Evolutionary conservation across 2,113 vertebrate genomes (phyloP), one percentile per base, ranked within the genome.

Genomic region (Ammodytes dubius): DNA sequence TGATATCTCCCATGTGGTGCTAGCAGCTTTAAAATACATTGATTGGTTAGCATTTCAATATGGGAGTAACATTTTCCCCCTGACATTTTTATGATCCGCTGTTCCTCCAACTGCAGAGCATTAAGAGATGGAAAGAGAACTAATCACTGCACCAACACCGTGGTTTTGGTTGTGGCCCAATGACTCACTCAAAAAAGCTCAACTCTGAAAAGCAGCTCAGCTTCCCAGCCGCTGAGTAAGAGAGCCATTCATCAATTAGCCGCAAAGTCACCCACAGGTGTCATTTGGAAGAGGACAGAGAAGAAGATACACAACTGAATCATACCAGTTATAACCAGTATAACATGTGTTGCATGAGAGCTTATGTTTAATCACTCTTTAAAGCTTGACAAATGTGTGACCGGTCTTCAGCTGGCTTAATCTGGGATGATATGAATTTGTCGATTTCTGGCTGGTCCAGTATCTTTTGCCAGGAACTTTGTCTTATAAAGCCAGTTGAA

Each of bases 121-220:
- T 91, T 91, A 91, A 27, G 81, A 43, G 60, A 81, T 86, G 90
- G 90, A 92, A 93, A 90, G 77, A 89, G 73, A 83, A 78, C 79
- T 80, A 85, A 92, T 91, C 77, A 82, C 70, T 75, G 68, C 73
- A 82, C 83, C 85, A 87, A 92, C 88, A 88, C 77, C 4, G 61
- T 59, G 84, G 78, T 61, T 89, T 83, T 79, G 87, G 57, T 89
- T 13, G 27, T 68, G 58, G 63, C 82, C 57, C 82, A 89, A 50
- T 59, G 69, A 84, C 66, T 89, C 76, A 86, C 82, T 83, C 58
- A 77, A 74, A 73, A 82, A 49, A 45, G 27, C 49, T 76, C 43
- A n/a, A 27, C 37, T 19, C 39, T 67, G 27, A 79, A 58, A 76
- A 65, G 64, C 67, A 40, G 49, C 52, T 60, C 15, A 3, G 66